These are phyloP conservation scores for Myrmecophaga tridactyla DNA, from an alignment of 2,113 vertebrate genomes.

Conservation along the genomic window DNA sequence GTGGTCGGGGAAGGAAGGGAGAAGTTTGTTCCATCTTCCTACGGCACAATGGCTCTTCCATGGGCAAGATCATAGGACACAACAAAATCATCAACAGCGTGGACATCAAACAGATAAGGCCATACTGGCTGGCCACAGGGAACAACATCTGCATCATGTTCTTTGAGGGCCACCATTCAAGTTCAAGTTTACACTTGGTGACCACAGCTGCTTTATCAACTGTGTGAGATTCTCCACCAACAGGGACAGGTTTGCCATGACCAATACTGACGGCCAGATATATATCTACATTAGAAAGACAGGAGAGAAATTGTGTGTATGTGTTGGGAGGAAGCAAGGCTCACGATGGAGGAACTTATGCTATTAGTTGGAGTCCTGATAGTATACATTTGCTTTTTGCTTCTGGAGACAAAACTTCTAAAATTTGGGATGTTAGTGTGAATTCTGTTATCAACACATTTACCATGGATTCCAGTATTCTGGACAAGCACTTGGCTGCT, in stretches of 20 bases:
- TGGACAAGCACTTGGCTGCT: constrained; percentile 97
- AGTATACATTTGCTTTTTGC: constrained; percentile 94
- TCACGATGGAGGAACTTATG: constrained; percentile 96
- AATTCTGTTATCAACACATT: constrained; percentile 91
- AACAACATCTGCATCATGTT: too few relatives aligned
- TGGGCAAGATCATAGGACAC: too few relatives aligned
- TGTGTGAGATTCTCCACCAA: constrained; percentile 95
- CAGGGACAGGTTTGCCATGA: constrained; percentile 90
- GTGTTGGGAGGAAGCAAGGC: constrained; percentile 93
- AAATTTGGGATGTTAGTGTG: constrained; percentile 93
- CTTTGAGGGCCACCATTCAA: too few relatives aligned
- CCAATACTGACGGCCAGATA: constrained; percentile 94
- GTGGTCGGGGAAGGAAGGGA: too few relatives aligned
- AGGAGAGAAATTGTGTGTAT: constrained; percentile 84
- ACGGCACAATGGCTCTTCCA: too few relatives aligned
- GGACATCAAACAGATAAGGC: too few relatives aligned
- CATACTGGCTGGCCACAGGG: too few relatives aligned
- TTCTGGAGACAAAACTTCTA: constrained; percentile 97
- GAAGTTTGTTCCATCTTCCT: too few relatives aligned
- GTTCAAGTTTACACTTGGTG: too few relatives aligned
- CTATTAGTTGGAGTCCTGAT: constrained; percentile 95
- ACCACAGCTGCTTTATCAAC: constrained; percentile 94
- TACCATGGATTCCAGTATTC: constrained; percentile 89
- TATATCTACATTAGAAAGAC: constrained; percentile 91
- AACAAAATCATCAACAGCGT: too few relatives aligned